Percentiles rank a stretch among this genome's conserved stretches.
phyloP scores from a whole-genome alignment of 2,888 invertebrate species.

The Patella ulyssiponensis region DNA sequence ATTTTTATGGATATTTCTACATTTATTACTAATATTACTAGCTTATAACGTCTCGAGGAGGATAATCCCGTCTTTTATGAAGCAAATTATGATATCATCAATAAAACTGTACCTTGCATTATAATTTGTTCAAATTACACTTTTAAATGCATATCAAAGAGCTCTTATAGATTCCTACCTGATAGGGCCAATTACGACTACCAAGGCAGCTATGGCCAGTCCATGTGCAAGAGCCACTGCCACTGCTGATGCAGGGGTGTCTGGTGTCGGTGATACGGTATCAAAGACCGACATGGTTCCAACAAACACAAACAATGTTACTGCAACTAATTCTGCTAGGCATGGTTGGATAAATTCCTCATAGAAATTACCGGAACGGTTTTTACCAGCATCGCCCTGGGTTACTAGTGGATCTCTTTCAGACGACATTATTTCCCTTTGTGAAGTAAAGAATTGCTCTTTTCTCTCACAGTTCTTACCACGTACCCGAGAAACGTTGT shows the following conservation, averaged over 20 bases:
- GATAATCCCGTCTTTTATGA: no score
- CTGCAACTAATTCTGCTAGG: conserved; percentile 58
- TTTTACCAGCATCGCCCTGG: not conserved
- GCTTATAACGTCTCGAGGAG: no score
- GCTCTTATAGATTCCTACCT: conserved; percentile 49
- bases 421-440: not conserved
- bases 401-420: conserved; percentile 24
- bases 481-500: no score
- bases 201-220: conserved; percentile 56
- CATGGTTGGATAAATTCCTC: conserved; percentile 47
- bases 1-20: no score
- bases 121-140: no score
- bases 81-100: no score
- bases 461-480: no score
- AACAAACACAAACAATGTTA: conserved; percentile 61
- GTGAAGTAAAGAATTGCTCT: no score
- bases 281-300: conserved; percentile 46
- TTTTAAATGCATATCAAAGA: no score
- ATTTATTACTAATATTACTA: no score
- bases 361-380: conserved; percentile 20
- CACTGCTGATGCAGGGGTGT: conserved; percentile 26
- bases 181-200: conserved; percentile 52
- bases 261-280: conserved; percentile 3
- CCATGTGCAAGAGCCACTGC: conserved; percentile 61
- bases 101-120: no score